Conservation (phyloP, 2,888 invertebrate species). For the Sarcophaga caerulescens region DNA sequence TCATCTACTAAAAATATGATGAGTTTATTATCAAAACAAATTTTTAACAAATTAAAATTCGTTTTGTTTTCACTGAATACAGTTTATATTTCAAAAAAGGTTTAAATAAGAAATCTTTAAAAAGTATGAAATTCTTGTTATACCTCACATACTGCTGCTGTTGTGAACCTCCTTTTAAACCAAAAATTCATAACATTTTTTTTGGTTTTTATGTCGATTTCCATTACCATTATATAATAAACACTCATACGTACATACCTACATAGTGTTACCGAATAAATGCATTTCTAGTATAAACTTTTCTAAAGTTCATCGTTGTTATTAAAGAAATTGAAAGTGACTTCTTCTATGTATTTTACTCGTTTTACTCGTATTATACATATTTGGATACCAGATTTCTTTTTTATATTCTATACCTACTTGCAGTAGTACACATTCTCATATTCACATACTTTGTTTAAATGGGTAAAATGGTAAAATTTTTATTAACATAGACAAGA, state of each 20-base stretch:
- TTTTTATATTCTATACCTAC: background rate
- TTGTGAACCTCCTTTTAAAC: background rate
- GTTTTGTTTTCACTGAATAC: no score
- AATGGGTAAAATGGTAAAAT: constrained; percentile 8
- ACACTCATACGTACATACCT: background rate
- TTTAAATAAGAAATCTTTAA: no score
- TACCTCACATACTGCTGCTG: no score
- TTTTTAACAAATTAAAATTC: no score
- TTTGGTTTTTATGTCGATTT: background rate
- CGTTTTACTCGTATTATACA: background rate
- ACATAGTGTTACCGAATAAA: background rate
- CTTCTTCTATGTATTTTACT: background rate
- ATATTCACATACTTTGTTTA: background rate
- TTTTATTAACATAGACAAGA: constrained; percentile 29
- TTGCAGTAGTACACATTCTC: constrained; percentile 12
- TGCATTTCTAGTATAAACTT: constrained; percentile 12
- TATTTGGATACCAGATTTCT: background rate
- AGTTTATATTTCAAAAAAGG: no score
- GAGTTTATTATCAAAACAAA: no score
- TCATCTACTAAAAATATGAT: no score
- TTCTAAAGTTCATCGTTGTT: constrained; percentile 19
- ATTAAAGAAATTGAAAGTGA: constrained; percentile 28
- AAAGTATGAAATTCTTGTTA: no score
- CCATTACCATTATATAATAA: constrained; percentile 5
- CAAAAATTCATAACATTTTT: constrained; percentile 1